Percentiles rank a stretch among this genome's conserved stretches.
Conservation (phyloP, 2,113 vertebrate genomes). For the Apodemus sylvaticus region DNA sequence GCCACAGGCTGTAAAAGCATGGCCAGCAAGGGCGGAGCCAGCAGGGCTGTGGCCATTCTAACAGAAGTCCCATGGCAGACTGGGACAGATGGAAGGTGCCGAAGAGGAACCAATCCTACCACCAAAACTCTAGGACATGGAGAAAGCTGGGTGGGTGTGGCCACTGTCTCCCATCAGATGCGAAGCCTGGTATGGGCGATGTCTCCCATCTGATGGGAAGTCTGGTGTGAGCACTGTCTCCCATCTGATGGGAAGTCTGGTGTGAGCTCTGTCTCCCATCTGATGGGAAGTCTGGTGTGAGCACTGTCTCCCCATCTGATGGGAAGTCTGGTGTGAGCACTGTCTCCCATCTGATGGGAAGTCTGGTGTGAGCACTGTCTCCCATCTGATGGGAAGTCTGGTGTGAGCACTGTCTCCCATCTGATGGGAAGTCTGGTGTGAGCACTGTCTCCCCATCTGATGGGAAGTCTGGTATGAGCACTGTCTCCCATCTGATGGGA, state of each 20-base stretch:
- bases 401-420: neutral
- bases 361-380: neutral
- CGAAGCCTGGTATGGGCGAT: neutral
- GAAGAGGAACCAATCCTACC: neutral
- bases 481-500: no score
- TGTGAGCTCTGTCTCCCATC: neutral
- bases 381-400: no score
- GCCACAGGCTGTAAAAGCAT: neutral
- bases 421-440: neutral
- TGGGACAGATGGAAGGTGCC: neutral
- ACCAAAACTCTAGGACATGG: rapidly evolving
- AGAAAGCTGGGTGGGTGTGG: neutral
- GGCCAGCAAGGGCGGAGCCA: neutral
- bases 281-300: neutral
- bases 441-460: neutral
- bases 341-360: neutral
- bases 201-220: neutral
- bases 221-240: rapidly evolving
- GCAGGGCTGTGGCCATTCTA: neutral
- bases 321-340: neutral
- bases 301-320: neutral
- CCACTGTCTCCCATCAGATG: no score
- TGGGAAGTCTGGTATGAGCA: no score
- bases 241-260: neutral
- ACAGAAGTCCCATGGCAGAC: neutral